phyloP scores from a whole-genome alignment of 2,113 vertebrate genomes.

The Charina bottae region DNA sequence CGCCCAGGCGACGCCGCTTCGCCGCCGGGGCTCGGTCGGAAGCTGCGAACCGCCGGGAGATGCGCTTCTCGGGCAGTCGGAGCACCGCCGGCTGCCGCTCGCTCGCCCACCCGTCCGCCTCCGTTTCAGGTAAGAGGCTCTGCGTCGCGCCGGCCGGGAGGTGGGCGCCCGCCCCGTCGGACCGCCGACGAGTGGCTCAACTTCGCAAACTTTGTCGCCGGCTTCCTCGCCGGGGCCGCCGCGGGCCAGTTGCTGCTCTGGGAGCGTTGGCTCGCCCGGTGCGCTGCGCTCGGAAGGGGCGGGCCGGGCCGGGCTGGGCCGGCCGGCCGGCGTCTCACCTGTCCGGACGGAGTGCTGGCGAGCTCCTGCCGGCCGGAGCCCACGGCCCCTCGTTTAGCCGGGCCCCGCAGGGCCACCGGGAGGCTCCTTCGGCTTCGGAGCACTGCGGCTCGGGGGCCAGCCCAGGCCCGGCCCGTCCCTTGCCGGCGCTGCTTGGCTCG shows the following conservation, averaged over 20 bases:
- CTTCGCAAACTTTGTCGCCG: slow-evolving; percentile 57
- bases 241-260: not conserved
- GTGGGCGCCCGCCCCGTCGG: slow-evolving; percentile 7
- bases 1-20: not conserved
- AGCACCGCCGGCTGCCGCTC: slow-evolving; percentile 20
- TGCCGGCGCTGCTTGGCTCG: not conserved
- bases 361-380: too few species aligned
- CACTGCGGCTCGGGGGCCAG: not conserved
- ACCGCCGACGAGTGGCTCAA: slow-evolving; percentile 1
- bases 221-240: not conserved
- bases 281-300: not conserved
- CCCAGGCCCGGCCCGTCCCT: not conserved
- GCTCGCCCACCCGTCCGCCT: not conserved
- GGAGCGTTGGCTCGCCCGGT: not conserved
- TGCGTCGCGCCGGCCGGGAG: not conserved
- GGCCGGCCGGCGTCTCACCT: accelerated
- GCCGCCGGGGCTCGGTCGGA: slow-evolving; percentile 9
- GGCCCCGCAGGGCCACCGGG: not conserved
- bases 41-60: not conserved
- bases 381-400: not conserved
- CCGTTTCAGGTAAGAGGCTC: slow-evolving; percentile 42
- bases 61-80: not conserved
- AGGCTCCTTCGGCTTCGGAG: not conserved
- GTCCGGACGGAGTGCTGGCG: not conserved
- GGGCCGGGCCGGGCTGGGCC: too few species aligned